These are phyloP conservation scores for Microctenopoma steveboyesi DNA, from an alignment of 2,797 vertebrate species.

Conservation along the genomic window DNA sequence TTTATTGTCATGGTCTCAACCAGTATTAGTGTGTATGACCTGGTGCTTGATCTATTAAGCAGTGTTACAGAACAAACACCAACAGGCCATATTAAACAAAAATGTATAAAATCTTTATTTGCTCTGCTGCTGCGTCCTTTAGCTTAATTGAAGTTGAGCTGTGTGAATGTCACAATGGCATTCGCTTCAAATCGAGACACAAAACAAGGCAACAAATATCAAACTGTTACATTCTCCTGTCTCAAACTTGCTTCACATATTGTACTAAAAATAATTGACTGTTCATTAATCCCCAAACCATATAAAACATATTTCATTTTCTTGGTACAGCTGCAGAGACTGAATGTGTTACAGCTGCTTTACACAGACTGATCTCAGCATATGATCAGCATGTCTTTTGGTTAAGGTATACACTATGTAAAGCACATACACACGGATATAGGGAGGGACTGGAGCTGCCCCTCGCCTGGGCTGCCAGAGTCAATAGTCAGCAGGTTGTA, in stretches of 20 bases:
- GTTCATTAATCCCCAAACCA: constrained; percentile 10
- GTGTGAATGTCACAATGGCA: constrained; percentile 15
- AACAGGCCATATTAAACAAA: constrained; percentile 10
- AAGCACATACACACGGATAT: constrained; percentile 23
- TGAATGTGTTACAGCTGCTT: constrained; percentile 23
- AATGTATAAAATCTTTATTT: constrained; percentile 10
- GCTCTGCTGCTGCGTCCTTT: constrained; percentile 23
- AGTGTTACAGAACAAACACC: constrained; percentile 36
- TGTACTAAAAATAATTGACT: constrained; percentile 3
- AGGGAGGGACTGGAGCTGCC: constrained; percentile 11
- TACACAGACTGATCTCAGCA: constrained; percentile 35
- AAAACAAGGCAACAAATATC: constrained; percentile 22
- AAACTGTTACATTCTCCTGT: constrained; percentile 9
- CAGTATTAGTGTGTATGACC: constrained; percentile 28
- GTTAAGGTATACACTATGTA: constrained; percentile 23
- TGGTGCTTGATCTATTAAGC: constrained; percentile 24
- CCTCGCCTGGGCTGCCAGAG: constrained; percentile 21
- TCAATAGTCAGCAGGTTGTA: constrained; percentile 75
- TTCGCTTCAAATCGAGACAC: constrained; percentile 7
- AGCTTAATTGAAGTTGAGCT: constrained; percentile 17
- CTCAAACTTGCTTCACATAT: constrained; percentile 24
- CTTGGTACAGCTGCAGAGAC: constrained; percentile 50
- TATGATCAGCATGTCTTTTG: constrained; percentile 46
- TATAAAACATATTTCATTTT: constrained; percentile 30
- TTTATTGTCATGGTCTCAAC: constrained; percentile 28